Base-by-base conservation (phyloP, 2,113 vertebrate species). In the Tylochromis polylepis region DNA sequence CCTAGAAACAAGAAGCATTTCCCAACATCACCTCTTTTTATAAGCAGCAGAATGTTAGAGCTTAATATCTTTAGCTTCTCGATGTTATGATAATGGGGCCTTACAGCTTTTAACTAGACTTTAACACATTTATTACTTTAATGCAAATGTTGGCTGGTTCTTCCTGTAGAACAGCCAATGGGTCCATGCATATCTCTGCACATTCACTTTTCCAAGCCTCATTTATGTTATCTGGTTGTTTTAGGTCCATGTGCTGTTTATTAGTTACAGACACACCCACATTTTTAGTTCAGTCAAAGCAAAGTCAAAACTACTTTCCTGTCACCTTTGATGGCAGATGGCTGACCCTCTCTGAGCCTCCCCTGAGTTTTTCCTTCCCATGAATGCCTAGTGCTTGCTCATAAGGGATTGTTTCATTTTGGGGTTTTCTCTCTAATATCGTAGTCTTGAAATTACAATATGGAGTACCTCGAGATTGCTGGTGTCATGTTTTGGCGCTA, bases 101-200 rank as follows among this genome's bases (percentile, higher is more conserved):
- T 60, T 58, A n/a, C 29, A 79, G 81, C 83, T 62, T 88, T 80
- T 58, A 62, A 86, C 65, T 16, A 49, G 59, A 88, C 72, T 81
- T 67, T 22, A 91, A 58, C 6, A 7, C 20, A 87, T 24, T 85
- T 83, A 83, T 89, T 59, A 5, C 20, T 72, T 90, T 89, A 82
- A 85, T 86, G 56, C 67, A 60, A 51, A 57, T 43, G 6, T 72
- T 84, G 81, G 67, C 80, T 56, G 38, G 10, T n/a, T 62, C 5
- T 60, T 15, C 15, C 43, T 85, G 16, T 34, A 70, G 57, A 82
- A 11, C 18, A 83, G 6, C 82, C 59, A 65, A 16, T 12, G 29
- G 22, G 14, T 24, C 78, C 60, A 81, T 75, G 53, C 24, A 56
- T 36, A 85, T 90, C 65, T 82, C 56, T 85, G 46, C 41, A 82